These are phyloP conservation scores for Atta cephalotes DNA, from an alignment of 1,140 invertebrate genomes.

Conservation along the genomic window DNA sequence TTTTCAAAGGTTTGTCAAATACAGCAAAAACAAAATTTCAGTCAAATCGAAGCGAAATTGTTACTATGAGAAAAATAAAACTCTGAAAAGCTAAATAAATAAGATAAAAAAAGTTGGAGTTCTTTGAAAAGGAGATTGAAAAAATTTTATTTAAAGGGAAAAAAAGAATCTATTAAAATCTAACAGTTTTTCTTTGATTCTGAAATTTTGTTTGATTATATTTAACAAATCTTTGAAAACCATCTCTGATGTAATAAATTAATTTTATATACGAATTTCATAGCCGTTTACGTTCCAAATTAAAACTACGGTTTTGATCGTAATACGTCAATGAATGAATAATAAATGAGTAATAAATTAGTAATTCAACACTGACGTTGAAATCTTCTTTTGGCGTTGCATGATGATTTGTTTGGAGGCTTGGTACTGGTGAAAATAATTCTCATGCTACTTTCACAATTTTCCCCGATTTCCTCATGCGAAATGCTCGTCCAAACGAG, in stretches of 20 bases:
- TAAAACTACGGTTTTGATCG: background rate
- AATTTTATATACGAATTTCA: background rate
- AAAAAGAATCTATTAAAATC: background rate
- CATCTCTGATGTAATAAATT: background rate
- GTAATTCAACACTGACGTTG: background rate
- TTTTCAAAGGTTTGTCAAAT: too few relatives aligned
- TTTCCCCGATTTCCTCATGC: background rate
- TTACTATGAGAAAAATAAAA: background rate
- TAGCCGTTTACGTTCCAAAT: background rate
- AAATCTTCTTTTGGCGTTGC: slow-evolving; percentile 11
- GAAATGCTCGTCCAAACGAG: background rate
- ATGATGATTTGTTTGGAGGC: background rate
- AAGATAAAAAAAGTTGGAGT: background rate
- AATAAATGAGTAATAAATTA: background rate
- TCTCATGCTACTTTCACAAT: slow-evolving; percentile 6
- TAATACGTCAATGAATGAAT: background rate
- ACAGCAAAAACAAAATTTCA: too few relatives aligned
- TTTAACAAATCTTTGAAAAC: background rate
- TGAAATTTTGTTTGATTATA: background rate
- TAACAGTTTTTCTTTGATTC: background rate
- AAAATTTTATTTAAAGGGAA: background rate
- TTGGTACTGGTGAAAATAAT: slow-evolving; percentile 21
- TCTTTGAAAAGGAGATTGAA: background rate
- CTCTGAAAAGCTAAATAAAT: background rate
- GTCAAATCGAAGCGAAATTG: too few relatives aligned